Evolutionary conservation across 35 echinoderm and acorn worm species (phyloP).

Genomic region (Hemicentrotus pulcherrimus): DNA sequence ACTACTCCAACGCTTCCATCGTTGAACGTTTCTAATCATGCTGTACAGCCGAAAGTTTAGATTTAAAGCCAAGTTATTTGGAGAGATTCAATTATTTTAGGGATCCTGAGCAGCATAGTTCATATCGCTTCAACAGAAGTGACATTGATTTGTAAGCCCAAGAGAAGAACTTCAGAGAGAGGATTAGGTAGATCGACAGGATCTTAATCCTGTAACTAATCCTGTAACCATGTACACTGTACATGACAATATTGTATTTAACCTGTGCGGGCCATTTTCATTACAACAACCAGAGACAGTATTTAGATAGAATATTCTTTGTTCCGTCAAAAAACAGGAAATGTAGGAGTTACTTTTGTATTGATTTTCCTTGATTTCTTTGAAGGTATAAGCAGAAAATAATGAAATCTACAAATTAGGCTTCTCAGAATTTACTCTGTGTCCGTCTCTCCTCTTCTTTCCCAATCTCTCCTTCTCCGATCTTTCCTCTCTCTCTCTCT

Average conservation of each 20-base stretch:
- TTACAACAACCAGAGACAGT: neutral
- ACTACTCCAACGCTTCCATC: neutral
- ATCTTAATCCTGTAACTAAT: neutral
- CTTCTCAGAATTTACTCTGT: no score
- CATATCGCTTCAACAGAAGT: neutral
- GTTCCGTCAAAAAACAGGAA: neutral
- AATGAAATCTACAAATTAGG: no score
- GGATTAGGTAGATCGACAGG: neutral
- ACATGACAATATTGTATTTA: no score
- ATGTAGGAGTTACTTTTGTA: neutral
- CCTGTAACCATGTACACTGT: no score
- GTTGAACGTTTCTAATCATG: neutral
- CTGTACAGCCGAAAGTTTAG: neutral
- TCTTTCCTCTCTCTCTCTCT: neutral
- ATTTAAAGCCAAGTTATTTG: neutral
- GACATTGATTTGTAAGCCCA: neutral
- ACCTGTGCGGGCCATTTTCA: neutral
- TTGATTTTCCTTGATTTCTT: neutral
- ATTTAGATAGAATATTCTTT: neutral
- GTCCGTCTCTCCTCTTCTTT: neutral
- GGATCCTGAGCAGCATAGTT: neutral
- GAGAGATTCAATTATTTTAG: neutral
- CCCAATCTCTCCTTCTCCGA: neutral
- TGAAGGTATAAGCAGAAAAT: no score
- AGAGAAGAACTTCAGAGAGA: neutral